Conservation (phyloP, 2,888 invertebrate genomes). For the Drosophila paracracens region DNA sequence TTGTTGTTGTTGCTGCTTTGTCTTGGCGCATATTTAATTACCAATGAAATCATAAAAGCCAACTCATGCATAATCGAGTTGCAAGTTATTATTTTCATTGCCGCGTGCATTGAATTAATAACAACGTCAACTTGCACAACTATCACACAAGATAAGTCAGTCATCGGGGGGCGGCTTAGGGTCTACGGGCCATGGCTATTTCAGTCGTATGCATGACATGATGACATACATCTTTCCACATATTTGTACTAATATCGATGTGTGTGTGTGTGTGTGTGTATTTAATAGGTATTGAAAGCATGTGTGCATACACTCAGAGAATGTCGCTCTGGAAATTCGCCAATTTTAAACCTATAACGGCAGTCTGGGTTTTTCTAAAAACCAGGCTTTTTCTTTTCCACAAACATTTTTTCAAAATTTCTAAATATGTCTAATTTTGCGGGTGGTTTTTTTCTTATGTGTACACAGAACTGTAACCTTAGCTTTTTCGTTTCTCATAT, state of each 20-base stretch:
- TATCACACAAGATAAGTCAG: constrained; percentile 9
- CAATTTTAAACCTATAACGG: not conserved
- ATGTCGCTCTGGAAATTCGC: not conserved
- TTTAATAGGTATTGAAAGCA: not conserved
- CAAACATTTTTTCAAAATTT: not conserved
- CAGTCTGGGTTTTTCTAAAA: not conserved
- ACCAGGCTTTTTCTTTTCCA: not conserved
- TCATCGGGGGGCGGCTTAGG: constrained; percentile 8
- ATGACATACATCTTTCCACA: constrained; percentile 1
- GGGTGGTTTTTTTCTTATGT: not conserved
- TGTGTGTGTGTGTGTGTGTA: not conserved
- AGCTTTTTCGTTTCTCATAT: not conserved
- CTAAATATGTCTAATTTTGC: not conserved
- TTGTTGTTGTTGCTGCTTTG: constrained; percentile 17
- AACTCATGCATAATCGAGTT: constrained; percentile 68
- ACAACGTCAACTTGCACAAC: constrained; percentile 30
- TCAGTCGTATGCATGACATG: constrained; percentile 1
- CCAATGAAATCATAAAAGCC: constrained; percentile 70
- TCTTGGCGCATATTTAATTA: constrained; percentile 75
- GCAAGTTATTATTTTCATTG: constrained; percentile 59
- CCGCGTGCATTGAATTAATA: constrained; percentile 38
- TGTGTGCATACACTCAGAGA: not conserved
- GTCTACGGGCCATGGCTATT: constrained; percentile 28
- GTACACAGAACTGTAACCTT: not conserved
- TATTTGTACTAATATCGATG: not conserved